Evolutionary conservation across 1,140 invertebrate genomes (phyloP), one percentile per base, ranked within the genome.

Genomic region (Solen grandis): DNA sequence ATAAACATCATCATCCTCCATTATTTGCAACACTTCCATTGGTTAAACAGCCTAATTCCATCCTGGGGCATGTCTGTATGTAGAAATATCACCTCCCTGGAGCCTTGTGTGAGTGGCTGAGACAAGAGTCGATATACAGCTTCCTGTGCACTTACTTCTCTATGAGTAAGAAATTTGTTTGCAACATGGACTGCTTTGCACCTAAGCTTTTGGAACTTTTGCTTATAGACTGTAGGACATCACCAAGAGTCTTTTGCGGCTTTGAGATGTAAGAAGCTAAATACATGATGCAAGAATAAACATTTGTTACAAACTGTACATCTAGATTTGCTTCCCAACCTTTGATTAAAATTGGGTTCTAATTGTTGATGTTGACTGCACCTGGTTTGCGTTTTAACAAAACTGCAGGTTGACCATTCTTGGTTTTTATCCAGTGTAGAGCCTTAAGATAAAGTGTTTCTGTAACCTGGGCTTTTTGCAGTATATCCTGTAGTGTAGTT

Each of bases 51-150:
- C 5, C 38, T n/a, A 8, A 41, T 68, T 5, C 65, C 5, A 27
- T 68, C 10, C 13, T 50, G 10, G 41, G 57, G 59, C 22, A 52
- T 8, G 29, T 46, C 27, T 46, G 73, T 76, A 10, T 31, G 1
- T 29, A 76, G 46, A 29, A 63, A 76, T 19, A 63, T 22, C 16
- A 76, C 38, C 29, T 62, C 22, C 13, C 73, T 38, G 8, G 73
- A 76, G 8, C 36, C 22, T 62, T 65, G 31, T 25, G 27, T 13
- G 5, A 76, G 8, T 63, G 59, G 73, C 27, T 65, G 65, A 14
- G 36, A n/a, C 4, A 82, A n/a, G n/a, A 76, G 25, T 8, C 4
- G 70, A 55, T 68, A 77, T 31, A 33, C 78, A 62, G 80, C 80
- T 22, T 82, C 80, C 59, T 82, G 80, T 16, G 80, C 73, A n/a